Conservation (phyloP, 1,140 invertebrate genomes). For the Leptinotarsa texana region DNA sequence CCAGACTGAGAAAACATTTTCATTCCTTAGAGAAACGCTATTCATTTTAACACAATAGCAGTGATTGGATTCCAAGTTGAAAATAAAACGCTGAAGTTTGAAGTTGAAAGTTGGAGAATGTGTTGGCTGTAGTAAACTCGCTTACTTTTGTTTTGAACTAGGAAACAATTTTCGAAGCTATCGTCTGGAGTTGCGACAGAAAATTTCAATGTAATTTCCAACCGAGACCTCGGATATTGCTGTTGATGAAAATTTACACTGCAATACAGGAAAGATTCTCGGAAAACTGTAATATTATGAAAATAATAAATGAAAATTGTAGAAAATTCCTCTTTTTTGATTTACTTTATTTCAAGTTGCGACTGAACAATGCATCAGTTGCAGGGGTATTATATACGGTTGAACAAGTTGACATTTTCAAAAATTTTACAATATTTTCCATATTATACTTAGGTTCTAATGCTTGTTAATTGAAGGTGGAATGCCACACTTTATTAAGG, state of each 20-base stretch:
- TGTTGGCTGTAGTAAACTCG: constrained; percentile 22
- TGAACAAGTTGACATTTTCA: too few species aligned
- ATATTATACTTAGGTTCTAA: too few species aligned
- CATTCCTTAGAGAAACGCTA: background rate
- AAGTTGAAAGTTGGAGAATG: constrained; percentile 27
- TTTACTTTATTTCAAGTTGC: too few species aligned
- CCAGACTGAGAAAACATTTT: background rate
- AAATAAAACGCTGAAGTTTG: constrained; percentile 19
- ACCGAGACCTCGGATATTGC: background rate
- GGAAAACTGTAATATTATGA: too few species aligned
- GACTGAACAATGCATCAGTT: too few species aligned
- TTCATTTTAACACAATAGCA: constrained; percentile 16
- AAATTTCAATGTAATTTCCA: constrained; percentile 34
- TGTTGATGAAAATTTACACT: background rate
- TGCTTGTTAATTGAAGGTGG: too few species aligned
- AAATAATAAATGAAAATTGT: too few species aligned
- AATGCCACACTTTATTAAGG: too few species aligned
- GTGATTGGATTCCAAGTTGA: constrained; percentile 17
- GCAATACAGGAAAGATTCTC: background rate
- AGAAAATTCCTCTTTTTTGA: too few species aligned
- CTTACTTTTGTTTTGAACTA: constrained; percentile 25
- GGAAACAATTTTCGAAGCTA: constrained; percentile 30
- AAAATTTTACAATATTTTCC: too few species aligned
- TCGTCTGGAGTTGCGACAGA: constrained; percentile 28
- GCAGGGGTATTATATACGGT: too few species aligned